Conservation (phyloP, 92 coral and sea anemone genomes). For the Palythoa grandis region DNA sequence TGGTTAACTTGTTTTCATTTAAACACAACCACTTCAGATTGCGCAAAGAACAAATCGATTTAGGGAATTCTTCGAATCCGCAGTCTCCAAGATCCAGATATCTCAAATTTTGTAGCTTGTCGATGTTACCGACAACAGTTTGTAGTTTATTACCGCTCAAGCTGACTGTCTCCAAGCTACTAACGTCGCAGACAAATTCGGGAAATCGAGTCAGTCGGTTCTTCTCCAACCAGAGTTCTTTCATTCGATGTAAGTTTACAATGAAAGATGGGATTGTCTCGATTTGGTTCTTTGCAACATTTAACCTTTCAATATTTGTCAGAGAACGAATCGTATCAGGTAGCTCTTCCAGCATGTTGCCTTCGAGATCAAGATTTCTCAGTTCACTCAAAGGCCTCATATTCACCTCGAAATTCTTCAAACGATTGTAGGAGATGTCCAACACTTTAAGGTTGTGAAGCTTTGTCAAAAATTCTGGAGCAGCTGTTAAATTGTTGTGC, state of each 20-base stretch:
- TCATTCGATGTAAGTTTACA: slow-evolving; percentile 6
- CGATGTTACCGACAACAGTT: slow-evolving; percentile 30
- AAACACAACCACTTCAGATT: slow-evolving; percentile 50
- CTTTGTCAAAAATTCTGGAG: slow-evolving; percentile 37
- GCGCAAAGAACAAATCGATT: slow-evolving; percentile 27
- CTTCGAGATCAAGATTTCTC: slow-evolving; percentile 52
- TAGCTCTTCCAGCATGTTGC: slow-evolving; percentile 33
- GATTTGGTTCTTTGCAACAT: slow-evolving; percentile 51
- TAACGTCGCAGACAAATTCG: slow-evolving; percentile 41
- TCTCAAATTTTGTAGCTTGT: slow-evolving; percentile 35
- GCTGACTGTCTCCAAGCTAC: slow-evolving; percentile 39
- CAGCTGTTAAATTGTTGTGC: slow-evolving; percentile 37
- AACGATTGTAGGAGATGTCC: slow-evolving; percentile 59
- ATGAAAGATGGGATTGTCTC: slow-evolving; percentile 37
- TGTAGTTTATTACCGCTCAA: slow-evolving; percentile 48
- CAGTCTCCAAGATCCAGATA: slow-evolving; percentile 54
- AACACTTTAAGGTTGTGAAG: slow-evolving; percentile 41
- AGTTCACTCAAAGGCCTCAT: slow-evolving; percentile 12
- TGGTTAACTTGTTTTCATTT: slow-evolving; percentile 49
- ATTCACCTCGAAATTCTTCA: slow-evolving; percentile 40
- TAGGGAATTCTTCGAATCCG: slow-evolving; percentile 43
- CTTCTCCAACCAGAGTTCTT: slow-evolving; percentile 56
- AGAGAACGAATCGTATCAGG: slow-evolving; percentile 40
- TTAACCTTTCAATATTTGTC: slow-evolving; percentile 40
- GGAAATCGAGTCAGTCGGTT: slow-evolving; percentile 51